Conservation (phyloP, 1,140 invertebrate genomes). For the Drosophila lacteicornis region DNA sequence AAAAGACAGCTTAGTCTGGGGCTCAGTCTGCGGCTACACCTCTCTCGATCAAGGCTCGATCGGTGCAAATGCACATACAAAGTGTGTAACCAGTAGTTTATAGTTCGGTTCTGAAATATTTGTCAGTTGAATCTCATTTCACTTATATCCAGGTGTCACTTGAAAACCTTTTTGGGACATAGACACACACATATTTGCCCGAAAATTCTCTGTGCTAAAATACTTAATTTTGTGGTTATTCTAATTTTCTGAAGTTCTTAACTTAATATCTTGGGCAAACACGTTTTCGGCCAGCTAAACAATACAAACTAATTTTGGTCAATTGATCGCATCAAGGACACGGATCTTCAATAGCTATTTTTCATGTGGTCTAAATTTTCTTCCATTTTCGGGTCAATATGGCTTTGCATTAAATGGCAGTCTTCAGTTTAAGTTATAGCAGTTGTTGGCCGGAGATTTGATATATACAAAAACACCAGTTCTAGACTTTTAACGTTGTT, state of each 20-base stretch:
- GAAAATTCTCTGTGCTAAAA: conserved; percentile 20
- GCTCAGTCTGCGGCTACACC: not conserved
- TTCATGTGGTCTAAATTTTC: conserved; percentile 22
- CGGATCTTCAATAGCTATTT: conserved; percentile 3
- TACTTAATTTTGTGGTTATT: conserved; percentile 2
- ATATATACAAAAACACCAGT: conserved; percentile 11
- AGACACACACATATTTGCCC: conserved; percentile 3
- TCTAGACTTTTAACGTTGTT: conserved; percentile 4
- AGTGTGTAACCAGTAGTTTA: not conserved
- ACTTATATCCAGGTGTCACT: conserved; percentile 7
- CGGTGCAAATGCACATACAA: not conserved
- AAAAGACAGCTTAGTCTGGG: not conserved
- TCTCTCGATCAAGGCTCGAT: not conserved
- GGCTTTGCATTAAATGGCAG: conserved; percentile 17
- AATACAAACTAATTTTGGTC: not conserved
- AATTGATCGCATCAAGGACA: conserved; percentile 2
- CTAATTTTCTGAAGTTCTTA: conserved; percentile 9
- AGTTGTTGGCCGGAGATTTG: conserved; percentile 3
- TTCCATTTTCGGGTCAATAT: conserved; percentile 11
- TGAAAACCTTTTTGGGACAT: not conserved
- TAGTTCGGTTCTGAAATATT: not conserved
- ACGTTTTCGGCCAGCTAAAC: conserved; percentile 5
- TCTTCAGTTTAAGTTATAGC: conserved; percentile 3
- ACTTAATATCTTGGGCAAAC: not conserved
- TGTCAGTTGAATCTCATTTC: not conserved